A percentile compares a stretch with the other conserved stretches of the same genome.
Evolutionary conservation across 1,140 invertebrate species (phyloP).

Genomic region (Lucilia cuprina): DNA sequence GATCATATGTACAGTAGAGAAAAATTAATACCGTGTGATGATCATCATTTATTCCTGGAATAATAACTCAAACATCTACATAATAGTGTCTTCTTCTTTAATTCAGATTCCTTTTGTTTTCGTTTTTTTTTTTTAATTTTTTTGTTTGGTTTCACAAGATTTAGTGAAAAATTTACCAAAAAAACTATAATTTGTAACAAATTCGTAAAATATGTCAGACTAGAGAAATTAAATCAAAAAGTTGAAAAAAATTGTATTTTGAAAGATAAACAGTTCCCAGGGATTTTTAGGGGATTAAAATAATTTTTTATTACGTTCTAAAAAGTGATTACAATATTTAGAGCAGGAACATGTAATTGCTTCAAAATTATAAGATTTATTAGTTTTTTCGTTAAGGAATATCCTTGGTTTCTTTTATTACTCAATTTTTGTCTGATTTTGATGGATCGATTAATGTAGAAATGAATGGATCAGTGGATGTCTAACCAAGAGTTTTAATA

Average conservation of each 20-base stretch:
- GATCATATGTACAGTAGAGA: background rate
- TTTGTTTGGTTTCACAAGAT: background rate
- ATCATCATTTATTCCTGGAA: conserved; percentile 16
- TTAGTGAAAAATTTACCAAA: background rate
- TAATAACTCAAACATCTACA: conserved; percentile 14
- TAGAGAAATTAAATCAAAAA: background rate
- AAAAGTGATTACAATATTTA: too few species aligned
- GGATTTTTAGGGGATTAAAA: background rate
- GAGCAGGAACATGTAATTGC: too few species aligned
- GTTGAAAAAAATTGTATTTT: background rate
- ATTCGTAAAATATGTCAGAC: conserved; percentile 18
- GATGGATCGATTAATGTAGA: too few species aligned
- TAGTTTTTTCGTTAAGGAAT: too few species aligned
- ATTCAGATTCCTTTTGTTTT: background rate
- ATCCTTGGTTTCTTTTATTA: too few species aligned
- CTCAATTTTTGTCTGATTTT: too few species aligned
- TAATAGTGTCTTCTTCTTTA: background rate
- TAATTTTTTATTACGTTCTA: background rate
- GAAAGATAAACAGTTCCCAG: background rate
- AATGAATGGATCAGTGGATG: too few species aligned
- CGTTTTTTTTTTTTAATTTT: too few species aligned
- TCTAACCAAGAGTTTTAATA: too few species aligned
- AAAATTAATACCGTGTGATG: conserved; percentile 17
- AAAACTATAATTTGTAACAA: conserved; percentile 32
- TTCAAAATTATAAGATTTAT: too few species aligned